phyloP scores from a whole-genome alignment of 2,113 vertebrate genomes.

The Charadrius vociferus region DNA sequence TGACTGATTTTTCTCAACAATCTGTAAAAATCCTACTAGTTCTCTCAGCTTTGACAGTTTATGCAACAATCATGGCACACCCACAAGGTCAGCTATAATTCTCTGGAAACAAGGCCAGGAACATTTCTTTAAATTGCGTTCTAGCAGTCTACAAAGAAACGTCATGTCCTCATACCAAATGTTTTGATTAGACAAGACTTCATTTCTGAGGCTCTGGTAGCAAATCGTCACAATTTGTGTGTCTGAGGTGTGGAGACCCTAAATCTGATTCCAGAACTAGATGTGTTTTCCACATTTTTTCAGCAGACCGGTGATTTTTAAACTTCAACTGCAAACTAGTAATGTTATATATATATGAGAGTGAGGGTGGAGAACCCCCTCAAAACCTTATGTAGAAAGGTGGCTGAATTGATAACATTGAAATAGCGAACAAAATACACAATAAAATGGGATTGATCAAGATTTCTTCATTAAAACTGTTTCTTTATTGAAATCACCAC shows the following conservation, averaged over 20 bases:
- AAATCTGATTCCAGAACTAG: background rate
- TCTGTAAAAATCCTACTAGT: background rate
- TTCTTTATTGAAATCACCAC: background rate
- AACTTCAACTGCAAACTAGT: background rate
- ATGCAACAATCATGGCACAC: background rate
- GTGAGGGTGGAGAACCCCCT: background rate
- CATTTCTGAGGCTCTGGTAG: slow-evolving; percentile 8
- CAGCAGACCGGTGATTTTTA: background rate
- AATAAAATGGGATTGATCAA: background rate
- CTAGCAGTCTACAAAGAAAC: background rate
- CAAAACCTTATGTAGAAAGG: background rate
- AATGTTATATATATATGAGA: background rate
- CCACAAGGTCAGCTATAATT: background rate
- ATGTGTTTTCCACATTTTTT: background rate
- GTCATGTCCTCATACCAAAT: background rate
- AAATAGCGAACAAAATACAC: background rate
- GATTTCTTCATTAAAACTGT: background rate
- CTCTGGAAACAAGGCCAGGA: background rate
- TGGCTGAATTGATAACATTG: background rate
- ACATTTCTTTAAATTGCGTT: background rate
- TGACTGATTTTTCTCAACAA: background rate
- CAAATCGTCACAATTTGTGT: background rate
- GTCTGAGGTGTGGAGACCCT: background rate
- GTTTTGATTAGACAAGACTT: background rate
- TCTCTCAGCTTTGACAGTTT: background rate